Base-by-base conservation (phyloP, 2,888 invertebrate genomes). In the Campoplex capitator region DNA sequence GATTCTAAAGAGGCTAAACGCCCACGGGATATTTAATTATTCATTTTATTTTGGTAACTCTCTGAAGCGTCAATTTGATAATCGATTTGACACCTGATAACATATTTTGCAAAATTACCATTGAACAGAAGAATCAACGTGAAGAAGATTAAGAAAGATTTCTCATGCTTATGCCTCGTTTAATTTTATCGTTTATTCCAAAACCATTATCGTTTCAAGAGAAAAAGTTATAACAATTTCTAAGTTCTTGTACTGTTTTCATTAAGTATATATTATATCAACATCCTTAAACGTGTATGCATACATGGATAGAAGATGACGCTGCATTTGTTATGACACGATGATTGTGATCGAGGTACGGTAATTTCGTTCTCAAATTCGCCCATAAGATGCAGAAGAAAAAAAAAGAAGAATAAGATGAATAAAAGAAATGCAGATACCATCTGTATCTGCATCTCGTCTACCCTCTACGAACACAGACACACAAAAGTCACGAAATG, bases 361-460 rank as follows among this genome's bases (percentile, higher is more conserved):
- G 70, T 79, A 18, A 35, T 23, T 75, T 62, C 70, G 54, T 51
- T 81, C 83, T 74, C 80, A 62, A 62, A 84, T 84, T 77, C 58
- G 77, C 48, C 51, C 23, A 51, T 13, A 54, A 18, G 11, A 35
- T 67, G 58, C 28, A 54, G 32, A 23, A 42, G 28, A 73, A 75
- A 54, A 73, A 76, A 70, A 70, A 38, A 8, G 13, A 11, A 42
- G 78, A 28, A 82, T 16, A 54, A 79, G 74, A 23, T 28, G 62
- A 65, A 56, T 45, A 48, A 32, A 45, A 68, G 73, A 77, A 74
- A 76, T 48, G 56, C 48, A n/a, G 32, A 23, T 56, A 67, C 32
- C 32, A 86, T 86, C 86, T 84, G 68, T 77, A 81, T 51, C 77
- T 84, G 80, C 86, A 84, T 86, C 86, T 83, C 56, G 56, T 45